Percentiles rank a stretch among this genome's conserved stretches.
These are phyloP conservation scores for Drosophila ohnishii DNA, from an alignment of 1,140 invertebrate species.

Conservation along the genomic window DNA sequence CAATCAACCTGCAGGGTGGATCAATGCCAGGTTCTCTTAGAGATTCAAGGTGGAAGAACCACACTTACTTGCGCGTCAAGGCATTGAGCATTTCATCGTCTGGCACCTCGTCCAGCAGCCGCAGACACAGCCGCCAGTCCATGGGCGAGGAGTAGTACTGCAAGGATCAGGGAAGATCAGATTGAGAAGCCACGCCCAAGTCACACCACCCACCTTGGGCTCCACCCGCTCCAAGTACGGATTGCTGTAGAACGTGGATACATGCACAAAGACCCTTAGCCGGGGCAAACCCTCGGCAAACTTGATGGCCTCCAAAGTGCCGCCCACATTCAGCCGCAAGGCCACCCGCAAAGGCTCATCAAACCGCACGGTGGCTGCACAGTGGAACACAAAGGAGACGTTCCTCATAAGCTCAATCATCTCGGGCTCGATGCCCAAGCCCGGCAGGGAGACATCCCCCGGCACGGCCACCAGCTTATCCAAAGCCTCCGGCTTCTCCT, in stretches of 20 bases:
- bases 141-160: constrained; percentile 73
- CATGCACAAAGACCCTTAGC: constrained; percentile 90
- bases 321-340: constrained; percentile 86
- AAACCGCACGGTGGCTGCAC: constrained; percentile 92
- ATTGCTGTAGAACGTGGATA: constrained; percentile 89
- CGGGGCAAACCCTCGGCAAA: constrained; percentile 87
- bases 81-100: constrained; percentile 51
- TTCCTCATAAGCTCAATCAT: constrained; percentile 83
- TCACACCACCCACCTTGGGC: constrained; percentile 89
- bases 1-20: constrained; percentile 84
- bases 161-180: not conserved
- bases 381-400: constrained; percentile 95
- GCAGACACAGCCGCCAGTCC: constrained; percentile 71
- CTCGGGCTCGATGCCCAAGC: constrained; percentile 52
- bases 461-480: constrained; percentile 80
- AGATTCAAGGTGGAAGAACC: no score
- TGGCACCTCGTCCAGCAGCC: constrained; percentile 58
- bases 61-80: constrained; percentile 65
- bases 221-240: constrained; percentile 88
- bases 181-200: constrained; percentile 81
- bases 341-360: constrained; percentile 90
- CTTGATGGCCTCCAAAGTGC: constrained; percentile 86
- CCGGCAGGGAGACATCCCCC: constrained; percentile 73
- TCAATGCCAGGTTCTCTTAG: no score
- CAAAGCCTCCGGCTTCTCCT: constrained; percentile 27